Evolutionary conservation across 2,888 invertebrate species (phyloP).

Genomic region (Augiades crinisus): DNA sequence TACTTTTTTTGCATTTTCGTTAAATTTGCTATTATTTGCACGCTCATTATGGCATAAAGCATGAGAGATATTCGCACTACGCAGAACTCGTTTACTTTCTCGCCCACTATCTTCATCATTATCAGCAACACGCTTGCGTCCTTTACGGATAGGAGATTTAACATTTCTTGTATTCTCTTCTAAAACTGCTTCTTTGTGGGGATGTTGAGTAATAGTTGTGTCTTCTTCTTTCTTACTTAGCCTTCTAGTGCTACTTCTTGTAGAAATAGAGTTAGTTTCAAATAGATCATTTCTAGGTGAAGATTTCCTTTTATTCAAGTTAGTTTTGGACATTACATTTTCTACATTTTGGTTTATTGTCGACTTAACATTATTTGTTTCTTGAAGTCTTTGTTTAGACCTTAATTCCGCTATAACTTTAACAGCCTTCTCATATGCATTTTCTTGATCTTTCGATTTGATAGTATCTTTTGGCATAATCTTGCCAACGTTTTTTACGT

Average conservation of each 20-base stretch:
- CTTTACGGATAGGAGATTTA: slow-evolving; percentile 32
- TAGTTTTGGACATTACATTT: neutral
- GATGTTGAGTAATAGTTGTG: neutral
- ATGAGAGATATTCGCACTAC: slow-evolving; percentile 39
- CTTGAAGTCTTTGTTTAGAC: slow-evolving; percentile 28
- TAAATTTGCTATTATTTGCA: neutral
- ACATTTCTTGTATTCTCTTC: neutral
- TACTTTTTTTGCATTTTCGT: neutral
- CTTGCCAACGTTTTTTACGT: slow-evolving; percentile 36
- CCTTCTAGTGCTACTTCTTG: slow-evolving; percentile 41
- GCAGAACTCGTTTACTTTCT: slow-evolving; percentile 45
- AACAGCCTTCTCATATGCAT: slow-evolving; percentile 58
- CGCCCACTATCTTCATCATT: slow-evolving; percentile 29
- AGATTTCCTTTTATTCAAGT: neutral
- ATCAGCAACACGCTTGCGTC: slow-evolving; percentile 38
- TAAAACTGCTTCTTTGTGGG: neutral
- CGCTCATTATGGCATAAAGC: neutral
- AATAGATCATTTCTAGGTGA: neutral
- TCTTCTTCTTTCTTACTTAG: slow-evolving; percentile 33
- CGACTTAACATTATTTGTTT: slow-evolving; percentile 20
- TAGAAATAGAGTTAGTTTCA: slow-evolving; percentile 28
- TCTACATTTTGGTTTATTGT: neutral
- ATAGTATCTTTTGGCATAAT: slow-evolving; percentile 31
- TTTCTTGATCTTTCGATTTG: slow-evolving; percentile 46
- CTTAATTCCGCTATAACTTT: slow-evolving; percentile 57